Evolutionary conservation across 2,113 vertebrate genomes (phyloP), one percentile per base, ranked within the genome.

Genomic region (Toxotes chatareus): DNA sequence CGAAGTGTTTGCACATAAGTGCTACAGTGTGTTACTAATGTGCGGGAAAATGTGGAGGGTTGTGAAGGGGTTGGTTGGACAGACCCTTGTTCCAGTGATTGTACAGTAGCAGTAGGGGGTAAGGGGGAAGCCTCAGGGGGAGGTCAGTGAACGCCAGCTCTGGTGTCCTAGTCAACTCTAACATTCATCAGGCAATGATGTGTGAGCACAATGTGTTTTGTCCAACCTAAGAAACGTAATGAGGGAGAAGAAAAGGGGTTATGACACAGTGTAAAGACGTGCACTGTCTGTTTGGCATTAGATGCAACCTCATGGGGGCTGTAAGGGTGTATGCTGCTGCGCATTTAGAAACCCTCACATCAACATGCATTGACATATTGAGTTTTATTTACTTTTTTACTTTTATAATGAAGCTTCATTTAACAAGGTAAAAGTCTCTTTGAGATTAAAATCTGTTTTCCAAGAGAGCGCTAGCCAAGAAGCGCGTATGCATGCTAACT

Each of bases 201-300:
- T 88, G 89, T 88, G 76, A 85, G 76, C 82, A 66, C 79, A 64
- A 71, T 72, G 70, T 74, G 76, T 77, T 91, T 80, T 77, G 73
- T 85, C 80, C 91, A 79, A 68, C 64, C 62, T 76, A 70, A 85
- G 76, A 90, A 91, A 92, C 44, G 27, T 82, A 91, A 91, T 85
- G 85, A 89, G 75, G 80, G 79, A 88, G 91, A 89, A 27, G 75
- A 79, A 85, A 86, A 65, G 67, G 79, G 66, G 79, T 89, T 85
- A 86, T 82, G 85, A 88, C 80, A 86, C 73, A 70, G 55, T 31
- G 42, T 31, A 62, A 49, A 27, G 73, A 82, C 67, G 21, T 40
- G 27, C 31, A 70, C 64, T 66, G 38, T 70, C 76, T 82, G 82
- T 66, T 57, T 79, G 49, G 47, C 4, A 32, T 72, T 51, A 81